These are phyloP conservation scores for Unio delphinus DNA, from an alignment of 2,888 invertebrate genomes.

Conservation along the genomic window DNA sequence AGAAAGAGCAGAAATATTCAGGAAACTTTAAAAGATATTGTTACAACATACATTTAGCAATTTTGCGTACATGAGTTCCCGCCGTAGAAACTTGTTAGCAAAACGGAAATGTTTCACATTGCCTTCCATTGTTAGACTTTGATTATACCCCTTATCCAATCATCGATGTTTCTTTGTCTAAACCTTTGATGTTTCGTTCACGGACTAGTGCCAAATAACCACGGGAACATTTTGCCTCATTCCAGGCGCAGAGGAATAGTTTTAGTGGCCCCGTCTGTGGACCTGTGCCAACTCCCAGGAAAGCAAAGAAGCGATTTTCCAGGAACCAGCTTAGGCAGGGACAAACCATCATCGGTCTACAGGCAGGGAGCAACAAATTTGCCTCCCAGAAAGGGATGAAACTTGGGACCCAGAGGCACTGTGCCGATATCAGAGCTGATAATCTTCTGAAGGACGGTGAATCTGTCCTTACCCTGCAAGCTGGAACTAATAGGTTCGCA, in stretches of 20 bases:
- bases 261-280: constrained; percentile 67
- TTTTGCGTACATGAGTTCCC: no score
- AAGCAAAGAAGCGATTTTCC: constrained; percentile 59
- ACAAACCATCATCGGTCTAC: constrained; percentile 60
- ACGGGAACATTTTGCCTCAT: constrained; percentile 37
- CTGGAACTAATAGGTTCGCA: constrained; percentile 68
- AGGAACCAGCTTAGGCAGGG: constrained; percentile 63
- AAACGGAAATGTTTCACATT: no score
- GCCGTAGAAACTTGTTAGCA: no score
- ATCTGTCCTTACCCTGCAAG: constrained; percentile 63
- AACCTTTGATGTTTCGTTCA: no score
- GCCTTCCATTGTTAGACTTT: no score
- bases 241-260: constrained; percentile 65
- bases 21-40: no score
- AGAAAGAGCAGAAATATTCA: no score
- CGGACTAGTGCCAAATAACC: no score
- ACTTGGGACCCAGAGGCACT: constrained; percentile 62
- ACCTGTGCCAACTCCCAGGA: constrained; percentile 62
- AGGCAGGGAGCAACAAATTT: constrained; percentile 64
- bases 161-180: no score
- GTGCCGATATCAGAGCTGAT: constrained; percentile 67
- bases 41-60: no score
- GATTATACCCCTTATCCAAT: no score
- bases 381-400: constrained; percentile 66
- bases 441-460: constrained; percentile 59